Evolutionary conservation across 2,888 invertebrate genomes (phyloP).

Genomic region (Cantharis flavilabris): DNA sequence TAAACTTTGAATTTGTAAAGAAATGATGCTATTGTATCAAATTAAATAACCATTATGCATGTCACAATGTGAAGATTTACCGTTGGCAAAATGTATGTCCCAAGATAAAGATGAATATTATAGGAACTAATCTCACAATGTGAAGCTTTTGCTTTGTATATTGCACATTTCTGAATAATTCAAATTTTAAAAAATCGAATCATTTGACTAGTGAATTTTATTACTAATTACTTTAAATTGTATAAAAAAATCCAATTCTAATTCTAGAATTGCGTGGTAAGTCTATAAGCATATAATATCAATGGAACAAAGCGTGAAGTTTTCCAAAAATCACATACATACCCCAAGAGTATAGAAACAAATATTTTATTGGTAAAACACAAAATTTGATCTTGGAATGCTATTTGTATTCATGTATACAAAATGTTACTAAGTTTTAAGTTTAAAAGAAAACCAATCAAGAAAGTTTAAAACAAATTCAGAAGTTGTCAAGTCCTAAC

Average conservation of each 20-base stretch:
- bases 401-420: slow-evolving; percentile 7
- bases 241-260: too few relatives aligned
- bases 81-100: background rate
- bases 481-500: slow-evolving; percentile 8
- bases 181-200: background rate
- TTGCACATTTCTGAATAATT: background rate
- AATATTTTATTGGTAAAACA: background rate
- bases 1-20: background rate
- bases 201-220: background rate
- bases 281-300: too few relatives aligned
- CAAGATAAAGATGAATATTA: background rate
- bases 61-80: background rate
- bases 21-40: background rate
- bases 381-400: background rate
- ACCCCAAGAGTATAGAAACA: background rate
- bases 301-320: too few relatives aligned
- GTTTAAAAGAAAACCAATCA: slow-evolving; percentile 14
- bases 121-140: background rate
- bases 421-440: slow-evolving; percentile 1
- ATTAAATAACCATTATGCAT: background rate
- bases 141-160: background rate
- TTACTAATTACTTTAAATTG: background rate
- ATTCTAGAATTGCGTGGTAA: too few relatives aligned
- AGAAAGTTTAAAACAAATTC: slow-evolving; percentile 8
- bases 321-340: background rate